These are phyloP conservation scores for Cryptoprocta ferox DNA, from an alignment of 2,797 vertebrate species.

Conservation along the genomic window DNA sequence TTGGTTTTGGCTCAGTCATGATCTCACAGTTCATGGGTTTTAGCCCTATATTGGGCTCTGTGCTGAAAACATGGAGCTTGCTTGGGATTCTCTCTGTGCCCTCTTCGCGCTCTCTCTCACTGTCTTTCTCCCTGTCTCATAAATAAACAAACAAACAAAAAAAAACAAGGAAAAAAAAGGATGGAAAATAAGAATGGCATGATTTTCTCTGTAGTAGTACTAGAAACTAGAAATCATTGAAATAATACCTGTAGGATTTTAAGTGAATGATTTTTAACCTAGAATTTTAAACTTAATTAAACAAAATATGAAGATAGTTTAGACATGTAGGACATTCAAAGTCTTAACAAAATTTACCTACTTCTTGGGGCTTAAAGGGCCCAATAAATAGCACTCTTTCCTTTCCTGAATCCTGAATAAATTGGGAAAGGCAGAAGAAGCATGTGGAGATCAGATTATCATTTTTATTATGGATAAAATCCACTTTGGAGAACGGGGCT, in stretches of 20 bases:
- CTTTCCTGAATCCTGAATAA: background rate
- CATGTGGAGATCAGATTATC: background rate
- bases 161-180: no score
- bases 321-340: background rate
- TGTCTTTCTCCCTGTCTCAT: no score
- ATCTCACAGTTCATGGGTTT: no score
- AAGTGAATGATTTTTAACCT: background rate
- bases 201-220: background rate
- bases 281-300: background rate
- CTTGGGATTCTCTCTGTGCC: no score
- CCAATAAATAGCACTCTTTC: background rate
- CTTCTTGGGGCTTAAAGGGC: background rate
- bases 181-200: background rate
- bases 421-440: background rate
- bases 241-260: conserved; percentile 3
- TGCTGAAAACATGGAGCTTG: no score
- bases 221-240: conserved; percentile 13
- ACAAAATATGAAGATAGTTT: background rate
- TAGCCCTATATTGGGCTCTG: no score
- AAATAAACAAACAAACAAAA: no score
- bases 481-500: background rate
- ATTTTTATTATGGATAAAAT: background rate
- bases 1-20: no score
- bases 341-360: background rate
- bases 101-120: no score